Evolutionary conservation across 1,140 invertebrate genomes (phyloP), one percentile per base, ranked within the genome.

Genomic region (Onthophagus taurus): DNA sequence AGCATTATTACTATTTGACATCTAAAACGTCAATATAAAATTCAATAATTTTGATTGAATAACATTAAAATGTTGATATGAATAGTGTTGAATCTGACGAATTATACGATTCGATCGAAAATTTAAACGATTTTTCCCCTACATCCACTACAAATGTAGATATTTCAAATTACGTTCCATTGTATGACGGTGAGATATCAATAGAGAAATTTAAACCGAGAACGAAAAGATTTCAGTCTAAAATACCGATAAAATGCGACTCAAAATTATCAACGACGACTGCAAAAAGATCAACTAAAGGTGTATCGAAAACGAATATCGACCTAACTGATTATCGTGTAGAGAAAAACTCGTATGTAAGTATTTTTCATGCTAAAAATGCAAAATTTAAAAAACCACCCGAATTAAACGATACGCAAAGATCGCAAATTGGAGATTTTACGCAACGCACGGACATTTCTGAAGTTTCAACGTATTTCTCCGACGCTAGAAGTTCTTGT

Each of bases 341-440:
- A 43, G 17, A 39, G 11, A 41, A 47, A 31, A 44, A 34, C 36
- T 50, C 55, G 3, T 55, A 58, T 41, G 48, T 55, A 20, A 49
- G 42, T 6, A 51, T 58, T 30, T 58, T 52, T 44, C 47, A 55
- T 31, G 47, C 45, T 41, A 11, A 34, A 35, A 18, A 17, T 17
- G 13, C 6, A 18, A 14, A 26, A 31, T 20, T 1, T 11, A 5
- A 30, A 38, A 19, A 38, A 16, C 17, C 19, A 31, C 16, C 19
- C 31, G 39, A 44, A 19, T 11, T 19, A 39, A 34, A 41, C 24
- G 30, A 43, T 13, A 47, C 41, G 8, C 42, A 8, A 6, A 42
- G 44, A 43, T 33, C 35, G 0, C 19, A 37, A 13, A 49, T 43
- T 19, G 35, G 35, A 3, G 44, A 43, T 19, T 30, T 50, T 16